Evolutionary conservation across 2,888 invertebrate genomes (phyloP).

Genomic region (Sesia bembeciformis): DNA sequence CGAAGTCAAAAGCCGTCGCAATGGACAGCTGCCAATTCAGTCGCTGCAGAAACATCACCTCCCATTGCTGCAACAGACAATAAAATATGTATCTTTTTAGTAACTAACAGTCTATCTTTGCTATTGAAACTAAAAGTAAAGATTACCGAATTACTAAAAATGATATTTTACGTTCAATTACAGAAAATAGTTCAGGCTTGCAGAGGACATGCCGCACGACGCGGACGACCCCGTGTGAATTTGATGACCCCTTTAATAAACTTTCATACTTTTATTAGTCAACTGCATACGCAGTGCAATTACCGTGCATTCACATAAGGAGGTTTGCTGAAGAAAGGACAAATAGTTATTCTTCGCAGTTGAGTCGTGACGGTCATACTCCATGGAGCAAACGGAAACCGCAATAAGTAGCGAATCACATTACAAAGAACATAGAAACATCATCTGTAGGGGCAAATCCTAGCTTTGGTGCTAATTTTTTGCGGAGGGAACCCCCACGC

Average conservation of each 20-base stretch:
- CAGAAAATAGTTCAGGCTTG: too few relatives aligned
- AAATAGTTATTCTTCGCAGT: constrained; percentile 42
- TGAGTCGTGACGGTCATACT: constrained; percentile 68
- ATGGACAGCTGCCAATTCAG: constrained; percentile 87
- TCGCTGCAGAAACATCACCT: constrained; percentile 82
- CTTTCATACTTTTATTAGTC: too few relatives aligned
- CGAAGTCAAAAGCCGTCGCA: constrained; percentile 87
- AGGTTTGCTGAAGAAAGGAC: constrained; percentile 32
- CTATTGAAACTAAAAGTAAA: too few relatives aligned
- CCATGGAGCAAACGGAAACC: constrained; percentile 63
- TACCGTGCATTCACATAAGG: constrained; percentile 22
- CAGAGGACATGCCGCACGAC: too few relatives aligned
- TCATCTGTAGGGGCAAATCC: background rate
- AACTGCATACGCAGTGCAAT: constrained; percentile 12
- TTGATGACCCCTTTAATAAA: too few relatives aligned
- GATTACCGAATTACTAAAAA: too few relatives aligned
- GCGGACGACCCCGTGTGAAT: too few relatives aligned
- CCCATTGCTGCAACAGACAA: constrained; percentile 81
- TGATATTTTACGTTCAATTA: too few relatives aligned
- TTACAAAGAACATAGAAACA: constrained; percentile 22
- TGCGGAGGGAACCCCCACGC: background rate
- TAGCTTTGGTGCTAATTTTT: background rate
- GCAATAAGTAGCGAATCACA: constrained; percentile 64
- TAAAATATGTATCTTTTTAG: too few relatives aligned
- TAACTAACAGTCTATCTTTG: too few relatives aligned